Conservation (phyloP, 2,113 vertebrate species). For the Rhizomys pruinosus region DNA sequence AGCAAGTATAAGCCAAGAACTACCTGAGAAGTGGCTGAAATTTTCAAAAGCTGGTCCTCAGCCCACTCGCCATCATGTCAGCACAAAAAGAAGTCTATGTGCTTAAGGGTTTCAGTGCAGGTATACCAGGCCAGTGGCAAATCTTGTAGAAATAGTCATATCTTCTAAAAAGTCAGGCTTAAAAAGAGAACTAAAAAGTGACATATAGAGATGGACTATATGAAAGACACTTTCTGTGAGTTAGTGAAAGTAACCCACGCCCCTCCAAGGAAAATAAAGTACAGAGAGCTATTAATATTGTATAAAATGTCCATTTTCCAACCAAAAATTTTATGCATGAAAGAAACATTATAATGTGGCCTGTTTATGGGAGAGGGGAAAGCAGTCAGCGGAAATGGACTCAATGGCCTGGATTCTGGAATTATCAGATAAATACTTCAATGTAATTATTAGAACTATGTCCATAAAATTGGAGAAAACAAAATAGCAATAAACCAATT, state of each 20-base stretch:
- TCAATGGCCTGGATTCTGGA: not conserved
- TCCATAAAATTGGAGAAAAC: not conserved
- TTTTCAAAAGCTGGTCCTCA: not conserved
- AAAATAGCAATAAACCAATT: not conserved
- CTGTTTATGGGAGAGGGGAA: not conserved
- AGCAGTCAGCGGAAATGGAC: too few species aligned
- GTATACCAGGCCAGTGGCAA: not conserved
- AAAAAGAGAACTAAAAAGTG: slow-evolving; percentile 24
- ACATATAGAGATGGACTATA: not conserved
- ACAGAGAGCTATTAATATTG: not conserved
- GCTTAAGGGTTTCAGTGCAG: not conserved
- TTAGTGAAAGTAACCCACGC: slow-evolving; percentile 22
- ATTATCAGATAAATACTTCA: slow-evolving; percentile 11
- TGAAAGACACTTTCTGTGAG: not conserved
- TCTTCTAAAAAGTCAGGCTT: not conserved
- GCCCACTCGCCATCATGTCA: not conserved
- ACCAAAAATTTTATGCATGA: not conserved
- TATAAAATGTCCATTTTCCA: not conserved
- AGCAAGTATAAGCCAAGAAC: not conserved
- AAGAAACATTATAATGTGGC: not conserved
- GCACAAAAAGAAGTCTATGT: not conserved
- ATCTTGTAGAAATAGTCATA: not conserved
- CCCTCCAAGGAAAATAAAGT: not conserved
- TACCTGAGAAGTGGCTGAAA: too few species aligned
- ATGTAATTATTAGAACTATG: not conserved